Percentiles rank a stretch among this genome's conserved stretches.
phyloP scores from a whole-genome alignment of 2,797 vertebrate species.

The Sebastes dallii region DNA sequence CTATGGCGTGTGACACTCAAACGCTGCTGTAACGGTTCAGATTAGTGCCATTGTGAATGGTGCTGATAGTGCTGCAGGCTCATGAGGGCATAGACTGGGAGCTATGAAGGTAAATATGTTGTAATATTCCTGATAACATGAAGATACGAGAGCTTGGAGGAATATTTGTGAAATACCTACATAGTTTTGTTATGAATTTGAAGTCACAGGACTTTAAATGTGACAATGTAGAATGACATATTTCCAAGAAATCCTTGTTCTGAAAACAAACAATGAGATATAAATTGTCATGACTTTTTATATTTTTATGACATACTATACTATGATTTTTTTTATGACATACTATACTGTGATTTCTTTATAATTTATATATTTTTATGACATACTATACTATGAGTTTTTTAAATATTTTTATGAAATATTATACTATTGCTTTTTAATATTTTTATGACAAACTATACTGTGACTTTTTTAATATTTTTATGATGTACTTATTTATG shows the following conservation, averaged over 20 bases:
- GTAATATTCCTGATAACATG: background rate
- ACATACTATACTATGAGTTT: no score
- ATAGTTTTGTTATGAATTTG: background rate
- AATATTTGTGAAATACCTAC: background rate
- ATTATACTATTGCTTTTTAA: no score
- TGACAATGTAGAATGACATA: background rate
- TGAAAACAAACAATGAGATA: background rate
- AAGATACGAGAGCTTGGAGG: background rate
- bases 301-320: no score
- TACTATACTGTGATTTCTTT: no score
- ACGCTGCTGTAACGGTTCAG: background rate
- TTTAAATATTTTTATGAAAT: no score
- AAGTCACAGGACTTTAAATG: background rate
- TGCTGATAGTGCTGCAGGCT: background rate
- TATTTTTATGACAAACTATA: no score
- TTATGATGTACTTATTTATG: no score
- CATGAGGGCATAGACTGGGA: background rate
- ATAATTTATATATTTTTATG: no score
- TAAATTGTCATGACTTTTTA: no score
- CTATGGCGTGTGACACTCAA: background rate
- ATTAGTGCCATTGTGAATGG: background rate
- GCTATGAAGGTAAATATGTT: constrained; percentile 10
- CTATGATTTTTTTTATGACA: no score
- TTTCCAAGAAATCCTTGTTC: background rate
- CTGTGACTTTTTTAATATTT: no score